Percentiles rank a stretch among this genome's conserved stretches.
Evolutionary conservation across 2,113 vertebrate species (phyloP).

Genomic region (Climacteris rufus): DNA sequence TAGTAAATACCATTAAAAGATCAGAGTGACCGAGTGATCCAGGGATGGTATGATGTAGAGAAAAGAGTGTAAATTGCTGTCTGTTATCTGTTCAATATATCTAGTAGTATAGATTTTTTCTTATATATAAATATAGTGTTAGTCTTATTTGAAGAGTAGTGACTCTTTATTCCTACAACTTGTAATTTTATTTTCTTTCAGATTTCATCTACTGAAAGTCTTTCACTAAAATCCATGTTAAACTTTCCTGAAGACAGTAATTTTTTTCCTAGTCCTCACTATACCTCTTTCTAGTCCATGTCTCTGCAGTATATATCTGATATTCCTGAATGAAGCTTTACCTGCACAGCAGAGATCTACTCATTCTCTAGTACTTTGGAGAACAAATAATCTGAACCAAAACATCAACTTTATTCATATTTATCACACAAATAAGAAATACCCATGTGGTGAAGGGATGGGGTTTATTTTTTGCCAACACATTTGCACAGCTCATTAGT

Average conservation of each 20-base stretch:
- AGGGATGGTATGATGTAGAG: background rate
- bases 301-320: background rate
- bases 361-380: background rate
- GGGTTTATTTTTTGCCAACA: background rate
- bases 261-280: background rate
- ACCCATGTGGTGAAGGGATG: background rate
- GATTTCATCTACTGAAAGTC: background rate
- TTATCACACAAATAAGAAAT: background rate
- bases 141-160: background rate
- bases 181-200: background rate
- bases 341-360: background rate
- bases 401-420: background rate
- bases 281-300: background rate
- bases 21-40: background rate
- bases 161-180: background rate
- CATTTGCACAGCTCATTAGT: background rate
- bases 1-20: background rate
- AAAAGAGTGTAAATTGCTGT: background rate
- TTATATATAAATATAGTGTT: background rate
- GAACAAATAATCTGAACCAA: background rate
- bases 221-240: background rate
- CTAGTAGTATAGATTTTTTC: background rate
- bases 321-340: background rate
- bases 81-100: background rate
- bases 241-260: background rate